Percentiles rank a stretch among this genome's conserved stretches.
Conservation (phyloP, 2,888 invertebrate species). For the Amiota communis region DNA sequence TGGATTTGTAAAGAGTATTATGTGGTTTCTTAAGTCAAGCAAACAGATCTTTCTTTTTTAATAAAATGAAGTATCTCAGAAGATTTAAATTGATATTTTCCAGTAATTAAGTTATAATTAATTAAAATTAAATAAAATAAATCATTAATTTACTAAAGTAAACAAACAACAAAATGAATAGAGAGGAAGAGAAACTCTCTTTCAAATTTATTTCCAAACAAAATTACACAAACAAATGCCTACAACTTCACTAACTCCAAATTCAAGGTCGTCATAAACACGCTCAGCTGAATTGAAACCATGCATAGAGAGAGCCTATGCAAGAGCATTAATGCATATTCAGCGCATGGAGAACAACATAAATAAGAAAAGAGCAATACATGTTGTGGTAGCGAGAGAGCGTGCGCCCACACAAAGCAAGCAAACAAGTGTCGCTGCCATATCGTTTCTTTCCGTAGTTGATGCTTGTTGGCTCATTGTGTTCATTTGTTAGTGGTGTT, state of each 20-base stretch:
- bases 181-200: not conserved
- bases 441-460: too few relatives aligned
- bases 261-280: conserved; percentile 58
- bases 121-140: too few relatives aligned
- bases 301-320: not conserved
- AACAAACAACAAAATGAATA: conserved; percentile 48
- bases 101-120: too few relatives aligned
- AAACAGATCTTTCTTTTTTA: too few relatives aligned
- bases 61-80: too few relatives aligned
- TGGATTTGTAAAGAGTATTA: too few relatives aligned
- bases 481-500: not conserved
- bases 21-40: too few relatives aligned
- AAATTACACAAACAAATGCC: not conserved
- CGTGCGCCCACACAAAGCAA: conserved; percentile 34
- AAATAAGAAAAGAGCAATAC: conserved; percentile 21
- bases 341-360: not conserved
- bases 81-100: too few relatives aligned
- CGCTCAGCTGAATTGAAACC: conserved; percentile 44
- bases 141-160: conserved; percentile 9
- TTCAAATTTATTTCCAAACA: not conserved
- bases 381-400: conserved; percentile 23
- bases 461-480: not conserved
- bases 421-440: conserved; percentile 51
- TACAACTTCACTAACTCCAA: conserved; percentile 28
- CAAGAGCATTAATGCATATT: conserved; percentile 7